A percentile compares a stretch with the other conserved stretches of the same genome.
phyloP scores from a whole-genome alignment of 2,888 invertebrate species.

The Lithophane semibrunnea region DNA sequence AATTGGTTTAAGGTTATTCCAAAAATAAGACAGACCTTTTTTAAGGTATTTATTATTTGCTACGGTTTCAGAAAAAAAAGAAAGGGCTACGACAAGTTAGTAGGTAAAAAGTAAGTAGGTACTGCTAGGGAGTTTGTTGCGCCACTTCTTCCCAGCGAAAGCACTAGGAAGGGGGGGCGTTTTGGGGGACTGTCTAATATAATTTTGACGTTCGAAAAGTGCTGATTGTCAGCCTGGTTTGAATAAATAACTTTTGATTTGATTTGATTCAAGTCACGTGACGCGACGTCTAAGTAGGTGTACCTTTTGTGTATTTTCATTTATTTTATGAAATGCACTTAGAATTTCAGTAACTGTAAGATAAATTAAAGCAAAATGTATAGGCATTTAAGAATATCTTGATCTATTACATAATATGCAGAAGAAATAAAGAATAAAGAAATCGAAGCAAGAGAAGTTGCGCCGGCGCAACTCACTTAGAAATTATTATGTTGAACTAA shows the following conservation, averaged over 20 bases:
- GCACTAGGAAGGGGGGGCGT: too few species aligned
- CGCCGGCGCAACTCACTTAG: not conserved
- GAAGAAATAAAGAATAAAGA: not conserved
- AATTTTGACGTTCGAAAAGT: too few species aligned
- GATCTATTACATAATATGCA: not conserved
- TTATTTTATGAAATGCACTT: not conserved
- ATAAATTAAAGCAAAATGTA: not conserved
- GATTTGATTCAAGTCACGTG: not conserved
- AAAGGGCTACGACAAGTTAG: not conserved
- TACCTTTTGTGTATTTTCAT: not conserved
- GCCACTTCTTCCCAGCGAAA: too few species aligned
- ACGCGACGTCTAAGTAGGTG: not conserved
- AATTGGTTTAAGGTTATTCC: conserved; percentile 38
- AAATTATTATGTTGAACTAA: conserved; percentile 4
- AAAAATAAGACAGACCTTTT: conserved; percentile 8
- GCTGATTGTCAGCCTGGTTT: too few species aligned
- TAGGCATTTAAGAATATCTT: not conserved
- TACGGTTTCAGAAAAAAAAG: not conserved
- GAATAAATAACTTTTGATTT: too few species aligned
- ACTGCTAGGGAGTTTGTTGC: too few species aligned
- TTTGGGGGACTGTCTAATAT: too few species aligned
- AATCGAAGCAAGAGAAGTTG: not conserved
- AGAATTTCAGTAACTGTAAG: not conserved
- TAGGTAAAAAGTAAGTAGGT: not conserved
- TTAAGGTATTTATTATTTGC: conserved; percentile 11